phyloP scores from a whole-genome alignment of 92 coral and sea anemone genomes.

The Porites evermanni region DNA sequence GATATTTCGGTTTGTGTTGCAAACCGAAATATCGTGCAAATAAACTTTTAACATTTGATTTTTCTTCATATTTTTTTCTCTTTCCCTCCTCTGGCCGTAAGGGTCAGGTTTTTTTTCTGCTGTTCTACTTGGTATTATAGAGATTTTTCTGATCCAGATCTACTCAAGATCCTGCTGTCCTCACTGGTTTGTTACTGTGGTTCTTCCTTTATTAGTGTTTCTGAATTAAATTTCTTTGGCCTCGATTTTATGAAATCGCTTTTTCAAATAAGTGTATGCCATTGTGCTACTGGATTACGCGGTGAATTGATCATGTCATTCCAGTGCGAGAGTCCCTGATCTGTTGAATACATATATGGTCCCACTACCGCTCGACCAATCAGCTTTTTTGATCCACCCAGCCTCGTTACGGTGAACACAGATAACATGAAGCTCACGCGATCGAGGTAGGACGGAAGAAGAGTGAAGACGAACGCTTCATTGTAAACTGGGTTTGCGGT shows the following conservation, averaged over 20 bases:
- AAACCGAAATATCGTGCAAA: too few species aligned
- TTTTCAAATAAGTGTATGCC: constrained; percentile 85
- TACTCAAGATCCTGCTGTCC: too few species aligned
- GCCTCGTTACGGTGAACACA: constrained; percentile 71
- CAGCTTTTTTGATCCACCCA: constrained; percentile 81
- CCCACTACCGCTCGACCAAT: constrained; percentile 92
- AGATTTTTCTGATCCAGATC: too few species aligned
- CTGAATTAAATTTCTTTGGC: too few species aligned
- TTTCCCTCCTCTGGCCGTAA: too few species aligned
- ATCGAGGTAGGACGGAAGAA: constrained; percentile 75
- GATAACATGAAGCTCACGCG: constrained; percentile 89
- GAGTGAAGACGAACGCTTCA: constrained; percentile 89
- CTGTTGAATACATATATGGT: constrained; percentile 92
- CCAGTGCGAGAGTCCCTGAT: constrained; percentile 95
- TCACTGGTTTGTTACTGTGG: too few species aligned
- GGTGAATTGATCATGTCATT: constrained; percentile 88
- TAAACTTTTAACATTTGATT: too few species aligned
- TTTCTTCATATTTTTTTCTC: too few species aligned
- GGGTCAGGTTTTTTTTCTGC: too few species aligned
- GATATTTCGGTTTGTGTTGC: too few species aligned
- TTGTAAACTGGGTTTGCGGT: constrained; percentile 75
- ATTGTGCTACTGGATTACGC: constrained; percentile 88
- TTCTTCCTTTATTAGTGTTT: too few species aligned
- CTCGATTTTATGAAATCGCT: background rate
- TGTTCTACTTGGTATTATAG: too few species aligned